Base-by-base conservation (phyloP, 2,888 invertebrate species). In the Dyspetes luteomarginatus region DNA sequence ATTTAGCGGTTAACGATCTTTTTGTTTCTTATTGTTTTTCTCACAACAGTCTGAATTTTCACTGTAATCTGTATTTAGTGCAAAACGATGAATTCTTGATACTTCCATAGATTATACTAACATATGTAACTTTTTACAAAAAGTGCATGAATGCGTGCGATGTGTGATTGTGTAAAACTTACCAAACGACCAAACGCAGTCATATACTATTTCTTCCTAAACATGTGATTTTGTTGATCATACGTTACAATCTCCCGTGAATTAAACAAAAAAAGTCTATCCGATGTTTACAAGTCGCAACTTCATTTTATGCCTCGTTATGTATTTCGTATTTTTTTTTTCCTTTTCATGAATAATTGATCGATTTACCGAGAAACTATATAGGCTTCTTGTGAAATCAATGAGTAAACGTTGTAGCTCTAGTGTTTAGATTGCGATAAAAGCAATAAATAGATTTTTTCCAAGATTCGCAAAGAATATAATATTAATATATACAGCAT, bases 41-140 rank as follows among this genome's bases (percentile, higher is more conserved):
- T 74, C 17, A 62, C 74, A 74, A 28, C 48, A 69, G 43, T 41
- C 60, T 26, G 64, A 78, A 69, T 62, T 77, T 48, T 58, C 71
- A 65, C 72, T 75, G 55, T 56, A 28, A 65, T 65, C 65, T 77
- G 73, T 82, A 73, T 71, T 77, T 80, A 77, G 30, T 41, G 60
- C 48, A 65, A 68, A 72, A 72, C 78, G 73, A 58, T 55, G 45
- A n/a, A 73, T 75, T 73, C 30, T 48, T 26, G 45, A 74, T 76
- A 71, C 48, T 71, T 72, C 72, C 64, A 77, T 62, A 36, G 43
- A 48, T 77, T 64, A 41, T 69, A 68, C 24, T n/a, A 24, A 28
- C 22, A 41, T 79, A 71, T 30, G 72, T 79, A 75, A 72, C 62
- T 68, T 74, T 80, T 82, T 74, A 69, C 74, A 64, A 74, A n/a